Percentiles rank a stretch among this genome's conserved stretches.
Evolutionary conservation across 2,113 vertebrate genomes (phyloP).

Genomic region (Grammomys surdaster): DNA sequence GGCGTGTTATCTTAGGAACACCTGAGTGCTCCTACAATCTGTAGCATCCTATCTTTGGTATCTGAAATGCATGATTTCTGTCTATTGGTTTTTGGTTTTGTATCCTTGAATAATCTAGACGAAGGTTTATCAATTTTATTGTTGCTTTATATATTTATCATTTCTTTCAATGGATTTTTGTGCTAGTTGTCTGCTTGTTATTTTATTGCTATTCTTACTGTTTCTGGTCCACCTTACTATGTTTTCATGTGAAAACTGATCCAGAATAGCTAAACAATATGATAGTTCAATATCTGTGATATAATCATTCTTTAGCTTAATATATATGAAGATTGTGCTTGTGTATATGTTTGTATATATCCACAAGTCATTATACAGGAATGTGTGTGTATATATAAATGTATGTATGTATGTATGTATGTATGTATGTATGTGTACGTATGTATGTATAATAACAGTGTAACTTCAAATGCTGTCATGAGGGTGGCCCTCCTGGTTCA

Average conservation of each 20-base stretch:
- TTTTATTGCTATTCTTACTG: background rate
- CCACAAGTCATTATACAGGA: background rate
- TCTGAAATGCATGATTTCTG: background rate
- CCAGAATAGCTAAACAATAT: background rate
- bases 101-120: background rate
- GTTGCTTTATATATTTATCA: background rate
- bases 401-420: too few species aligned
- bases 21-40: background rate
- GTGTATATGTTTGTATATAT: background rate
- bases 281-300: background rate
- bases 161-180: background rate
- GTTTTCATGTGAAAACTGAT: background rate
- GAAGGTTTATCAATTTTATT: background rate
- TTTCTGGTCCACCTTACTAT: background rate
- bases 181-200: background rate
- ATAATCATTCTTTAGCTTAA: background rate
- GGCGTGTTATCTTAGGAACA: background rate
- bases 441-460: background rate
- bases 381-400: background rate
- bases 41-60: background rate
- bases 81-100: background rate
- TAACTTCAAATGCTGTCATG: background rate
- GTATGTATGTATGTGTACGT: rapidly evolving
- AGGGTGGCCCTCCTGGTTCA: background rate
- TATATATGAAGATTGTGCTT: background rate